Percentiles rank a stretch among this genome's conserved stretches.
phyloP scores from a whole-genome alignment of 2,113 vertebrate genomes.

The Cervus canadensis region DNA sequence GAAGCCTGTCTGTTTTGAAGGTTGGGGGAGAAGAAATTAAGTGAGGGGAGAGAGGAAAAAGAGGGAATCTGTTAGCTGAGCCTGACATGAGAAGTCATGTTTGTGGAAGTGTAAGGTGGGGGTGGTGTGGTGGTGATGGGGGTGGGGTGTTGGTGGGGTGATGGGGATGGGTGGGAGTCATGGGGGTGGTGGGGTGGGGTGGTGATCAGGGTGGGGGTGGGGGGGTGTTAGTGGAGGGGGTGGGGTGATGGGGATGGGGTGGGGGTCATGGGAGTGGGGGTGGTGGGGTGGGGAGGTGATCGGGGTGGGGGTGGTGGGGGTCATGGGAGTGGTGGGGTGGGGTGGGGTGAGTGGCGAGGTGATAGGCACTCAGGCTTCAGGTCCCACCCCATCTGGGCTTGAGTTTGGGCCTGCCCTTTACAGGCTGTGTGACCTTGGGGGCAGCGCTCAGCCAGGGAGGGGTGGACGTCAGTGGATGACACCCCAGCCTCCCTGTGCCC shows the following conservation, averaged over 20 bases:
- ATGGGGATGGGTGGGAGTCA: too few relatives aligned
- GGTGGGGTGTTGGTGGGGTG: too few relatives aligned
- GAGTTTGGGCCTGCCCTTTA: neutral
- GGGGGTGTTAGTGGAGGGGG: too few relatives aligned
- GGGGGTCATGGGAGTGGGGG: too few relatives aligned
- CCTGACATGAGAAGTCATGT: rapidly evolving
- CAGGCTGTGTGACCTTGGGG: rapidly evolving
- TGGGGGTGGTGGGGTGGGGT: too few relatives aligned
- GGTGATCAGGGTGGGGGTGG: too few relatives aligned
- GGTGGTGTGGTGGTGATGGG: neutral
- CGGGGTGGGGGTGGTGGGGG: too few relatives aligned
- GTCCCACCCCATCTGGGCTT: neutral
- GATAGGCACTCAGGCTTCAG: rapidly evolving
- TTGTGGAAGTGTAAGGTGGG: neutral
- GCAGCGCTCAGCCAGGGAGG: too few relatives aligned
- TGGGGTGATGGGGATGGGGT: too few relatives aligned
- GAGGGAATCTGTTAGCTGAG: rapidly evolving
- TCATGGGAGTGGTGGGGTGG: too few relatives aligned
- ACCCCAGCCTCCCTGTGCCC: rapidly evolving
- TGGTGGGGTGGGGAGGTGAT: too few relatives aligned
- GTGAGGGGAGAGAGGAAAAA: neutral
- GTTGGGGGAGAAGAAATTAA: neutral
- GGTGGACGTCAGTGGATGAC: rapidly evolving
- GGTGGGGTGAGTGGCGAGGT: rapidly evolving
- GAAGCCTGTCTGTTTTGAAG: neutral